These are phyloP conservation scores for Cochlearius cochlearius DNA, from an alignment of 2,113 vertebrate species.

Conservation along the genomic window DNA sequence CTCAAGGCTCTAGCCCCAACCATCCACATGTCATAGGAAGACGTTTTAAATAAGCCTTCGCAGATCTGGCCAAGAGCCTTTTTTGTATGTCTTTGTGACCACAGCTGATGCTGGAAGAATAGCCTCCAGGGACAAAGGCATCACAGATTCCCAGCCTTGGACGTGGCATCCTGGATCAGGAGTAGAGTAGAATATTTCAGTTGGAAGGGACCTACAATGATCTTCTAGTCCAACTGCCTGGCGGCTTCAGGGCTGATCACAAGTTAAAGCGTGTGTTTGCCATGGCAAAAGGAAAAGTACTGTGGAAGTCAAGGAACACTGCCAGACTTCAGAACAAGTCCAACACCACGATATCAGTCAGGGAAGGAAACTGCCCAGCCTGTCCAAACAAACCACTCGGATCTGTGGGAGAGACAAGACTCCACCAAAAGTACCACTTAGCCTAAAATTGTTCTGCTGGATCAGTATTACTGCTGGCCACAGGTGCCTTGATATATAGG, in stretches of 20 bases:
- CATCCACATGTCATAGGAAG: background rate
- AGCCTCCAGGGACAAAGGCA: background rate
- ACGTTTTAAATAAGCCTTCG: background rate
- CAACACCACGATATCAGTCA: background rate
- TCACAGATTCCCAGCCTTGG: background rate
- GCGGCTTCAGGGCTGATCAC: background rate
- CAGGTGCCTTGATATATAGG: background rate
- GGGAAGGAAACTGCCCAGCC: background rate
- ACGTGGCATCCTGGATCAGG: background rate
- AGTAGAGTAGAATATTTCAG: background rate
- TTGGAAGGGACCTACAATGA: background rate
- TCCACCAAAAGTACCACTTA: background rate
- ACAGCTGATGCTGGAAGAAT: background rate
- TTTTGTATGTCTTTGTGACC: background rate
- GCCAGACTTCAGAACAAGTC: background rate
- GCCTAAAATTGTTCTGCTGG: background rate
- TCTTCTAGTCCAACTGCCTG: background rate
- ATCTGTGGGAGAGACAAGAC: accelerated
- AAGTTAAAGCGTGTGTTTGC: background rate
- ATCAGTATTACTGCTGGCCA: background rate
- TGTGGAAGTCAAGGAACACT: background rate
- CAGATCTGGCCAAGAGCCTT: background rate
- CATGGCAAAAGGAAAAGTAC: background rate
- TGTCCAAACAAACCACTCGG: background rate
- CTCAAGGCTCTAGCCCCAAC: background rate